Base-by-base conservation (phyloP, 2,797 vertebrate species). In the Neostethus bicornis region DNA sequence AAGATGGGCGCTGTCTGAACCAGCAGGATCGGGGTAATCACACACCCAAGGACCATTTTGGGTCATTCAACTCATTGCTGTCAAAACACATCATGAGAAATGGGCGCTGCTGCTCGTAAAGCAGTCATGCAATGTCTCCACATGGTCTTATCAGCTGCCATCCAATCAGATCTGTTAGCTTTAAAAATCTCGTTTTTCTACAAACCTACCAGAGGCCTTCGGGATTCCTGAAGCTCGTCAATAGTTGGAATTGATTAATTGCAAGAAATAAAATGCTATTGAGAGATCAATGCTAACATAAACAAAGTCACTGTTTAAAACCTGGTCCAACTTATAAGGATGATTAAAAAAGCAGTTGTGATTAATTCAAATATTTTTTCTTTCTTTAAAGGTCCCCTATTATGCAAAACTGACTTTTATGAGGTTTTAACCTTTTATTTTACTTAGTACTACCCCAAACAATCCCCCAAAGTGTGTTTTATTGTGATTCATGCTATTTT, bases 41-140 rank as follows among this genome's bases (percentile, higher is more conserved):
- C 5, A 46, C 42, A 38, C 57, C 48, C 41, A 48, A 7, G 64
- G 34, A 35, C 59, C 1, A 45, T 42, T 32, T 44, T 21, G 16
- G 8, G 58, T 53, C 63, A 57, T 8, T 65, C 55, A 37, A 29
- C 50, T 25, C 61, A 32, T 52, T 57, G 38, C 66, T 68, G 66
- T 68, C 66, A 42, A 19, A 31, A 50, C 47, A 52, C 54, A 61
- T 64, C 61, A 66, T 55, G 37, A 55, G 45, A 68, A 61, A 7
- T 31, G 62, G 13, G 29, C 1, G 1, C 21, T 39, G 45, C 26
- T 49, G 47, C 51, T 29, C 28, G 26, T 25, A 14, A 42, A 42
- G 19, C 51, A 42, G 21, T 21, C n/a, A 7, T 24, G 48, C 66
- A 24, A 46, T 55, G n/a, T 54, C 4, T 7, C 37, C 32, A 64